Evolutionary conservation across 2,888 invertebrate species (phyloP).

Genomic region (Ypsolopha scabrella): DNA sequence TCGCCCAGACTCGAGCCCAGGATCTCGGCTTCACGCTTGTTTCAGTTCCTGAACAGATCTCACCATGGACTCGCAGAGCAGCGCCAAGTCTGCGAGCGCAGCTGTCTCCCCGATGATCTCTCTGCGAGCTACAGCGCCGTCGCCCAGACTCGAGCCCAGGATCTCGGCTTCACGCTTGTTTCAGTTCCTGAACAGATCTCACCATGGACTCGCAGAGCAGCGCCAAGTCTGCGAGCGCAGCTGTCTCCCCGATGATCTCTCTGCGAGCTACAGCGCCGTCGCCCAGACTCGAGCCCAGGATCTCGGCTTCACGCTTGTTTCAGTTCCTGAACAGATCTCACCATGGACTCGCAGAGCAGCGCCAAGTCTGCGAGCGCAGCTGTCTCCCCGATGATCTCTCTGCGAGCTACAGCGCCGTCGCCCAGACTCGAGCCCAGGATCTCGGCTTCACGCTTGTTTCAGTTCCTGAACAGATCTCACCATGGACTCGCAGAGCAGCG

Average conservation of each 20-base stretch:
- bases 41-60: constrained; percentile 42
- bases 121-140: constrained; percentile 84
- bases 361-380: constrained; percentile 86
- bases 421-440: constrained; percentile 93
- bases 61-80: constrained; percentile 90
- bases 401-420: constrained; percentile 85
- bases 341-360: constrained; percentile 90
- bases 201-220: constrained; percentile 91
- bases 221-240: constrained; percentile 85
- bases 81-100: constrained; percentile 86
- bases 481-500: constrained; percentile 91
- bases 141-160: constrained; percentile 90
- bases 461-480: constrained; percentile 54
- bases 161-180: constrained; percentile 86
- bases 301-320: constrained; percentile 83
- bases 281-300: constrained; percentile 90
- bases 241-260: constrained; percentile 89
- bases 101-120: constrained; percentile 90
- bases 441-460: constrained; percentile 81
- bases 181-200: constrained; percentile 39
- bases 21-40: constrained; percentile 86
- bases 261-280: constrained; percentile 87
- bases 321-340: constrained; percentile 44
- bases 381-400: constrained; percentile 90
- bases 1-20: constrained; percentile 92